Conservation (phyloP, 2,888 invertebrate genomes). For the Tanytarsus gracilentus region DNA sequence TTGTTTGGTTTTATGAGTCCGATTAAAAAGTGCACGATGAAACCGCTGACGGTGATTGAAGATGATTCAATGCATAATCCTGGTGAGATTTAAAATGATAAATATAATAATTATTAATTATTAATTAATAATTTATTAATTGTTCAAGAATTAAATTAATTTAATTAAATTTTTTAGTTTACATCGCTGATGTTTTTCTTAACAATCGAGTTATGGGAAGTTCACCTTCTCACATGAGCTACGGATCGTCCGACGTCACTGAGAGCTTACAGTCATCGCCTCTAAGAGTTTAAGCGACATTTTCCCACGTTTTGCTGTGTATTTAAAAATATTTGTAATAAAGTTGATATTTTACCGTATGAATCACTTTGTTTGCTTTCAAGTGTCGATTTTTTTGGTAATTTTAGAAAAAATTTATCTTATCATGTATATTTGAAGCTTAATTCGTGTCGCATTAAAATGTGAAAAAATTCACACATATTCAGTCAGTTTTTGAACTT, state of each 20-base stretch:
- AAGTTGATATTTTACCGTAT: too few relatives aligned
- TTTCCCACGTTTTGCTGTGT: too few relatives aligned
- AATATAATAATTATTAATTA: conserved; percentile 40
- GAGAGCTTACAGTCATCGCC: background rate
- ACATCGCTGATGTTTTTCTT: conserved; percentile 42
- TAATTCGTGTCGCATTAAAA: too few relatives aligned
- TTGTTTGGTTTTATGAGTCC: conserved; percentile 59
- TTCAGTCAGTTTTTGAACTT: too few relatives aligned
- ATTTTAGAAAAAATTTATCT: too few relatives aligned
- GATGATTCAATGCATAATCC: conserved; percentile 39
- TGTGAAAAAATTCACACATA: too few relatives aligned
- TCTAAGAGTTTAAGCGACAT: conserved; percentile 3
- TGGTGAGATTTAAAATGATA: conserved; percentile 51
- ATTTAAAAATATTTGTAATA: too few relatives aligned
- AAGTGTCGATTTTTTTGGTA: too few relatives aligned
- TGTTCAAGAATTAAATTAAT: too few relatives aligned
- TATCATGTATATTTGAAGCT: too few relatives aligned
- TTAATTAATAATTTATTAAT: conserved; percentile 39
- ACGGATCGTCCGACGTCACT: conserved; percentile 16
- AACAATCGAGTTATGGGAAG: conserved; percentile 32
- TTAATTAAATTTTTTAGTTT: conserved; percentile 38
- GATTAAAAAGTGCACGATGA: conserved; percentile 58
- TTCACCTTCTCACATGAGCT: conserved; percentile 17
- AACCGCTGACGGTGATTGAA: conserved; percentile 46
- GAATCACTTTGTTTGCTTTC: too few relatives aligned